Evolutionary conservation across 1,140 invertebrate species (phyloP).

Genomic region (Paramacrobiotus metropolitanus): DNA sequence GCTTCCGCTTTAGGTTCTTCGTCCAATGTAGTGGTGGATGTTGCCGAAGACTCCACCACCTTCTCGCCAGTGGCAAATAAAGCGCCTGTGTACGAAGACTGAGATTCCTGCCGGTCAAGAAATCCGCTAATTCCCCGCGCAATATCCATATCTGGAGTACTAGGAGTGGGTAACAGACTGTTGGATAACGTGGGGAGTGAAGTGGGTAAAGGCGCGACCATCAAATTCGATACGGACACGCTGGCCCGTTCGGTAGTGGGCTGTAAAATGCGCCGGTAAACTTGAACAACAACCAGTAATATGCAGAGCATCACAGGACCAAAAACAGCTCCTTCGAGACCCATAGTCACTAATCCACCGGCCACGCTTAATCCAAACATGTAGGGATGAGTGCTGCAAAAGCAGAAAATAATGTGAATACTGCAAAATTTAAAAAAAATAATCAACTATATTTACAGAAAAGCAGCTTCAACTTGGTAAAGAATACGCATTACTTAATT

Average conservation of each 20-base stretch:
- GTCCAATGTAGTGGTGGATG: not conserved
- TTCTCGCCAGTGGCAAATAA: not conserved
- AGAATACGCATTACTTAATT: too few species aligned
- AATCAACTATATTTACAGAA: too few species aligned
- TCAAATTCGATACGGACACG: not conserved
- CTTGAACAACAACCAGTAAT: conserved; percentile 50
- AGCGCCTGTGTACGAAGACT: not conserved
- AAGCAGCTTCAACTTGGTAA: too few species aligned
- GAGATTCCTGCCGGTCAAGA: not conserved
- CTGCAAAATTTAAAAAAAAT: too few species aligned
- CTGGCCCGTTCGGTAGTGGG: not conserved
- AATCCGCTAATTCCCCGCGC: too few species aligned
- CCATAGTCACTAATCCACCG: conserved; percentile 90
- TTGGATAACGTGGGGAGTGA: not conserved
- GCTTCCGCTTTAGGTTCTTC: not conserved
- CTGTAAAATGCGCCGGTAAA: conserved; percentile 25
- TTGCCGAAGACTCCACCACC: not conserved
- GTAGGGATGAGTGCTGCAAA: conserved; percentile 77
- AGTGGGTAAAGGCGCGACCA: not conserved
- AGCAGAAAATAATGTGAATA: too few species aligned
- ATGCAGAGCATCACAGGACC: conserved; percentile 76
- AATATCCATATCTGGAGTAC: too few species aligned
- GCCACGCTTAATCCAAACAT: conserved; percentile 89
- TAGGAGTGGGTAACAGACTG: not conserved
- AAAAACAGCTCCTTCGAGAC: conserved; percentile 82